phyloP scores from a whole-genome alignment of 2,113 vertebrate species.

The Agapornis roseicollis region DNA sequence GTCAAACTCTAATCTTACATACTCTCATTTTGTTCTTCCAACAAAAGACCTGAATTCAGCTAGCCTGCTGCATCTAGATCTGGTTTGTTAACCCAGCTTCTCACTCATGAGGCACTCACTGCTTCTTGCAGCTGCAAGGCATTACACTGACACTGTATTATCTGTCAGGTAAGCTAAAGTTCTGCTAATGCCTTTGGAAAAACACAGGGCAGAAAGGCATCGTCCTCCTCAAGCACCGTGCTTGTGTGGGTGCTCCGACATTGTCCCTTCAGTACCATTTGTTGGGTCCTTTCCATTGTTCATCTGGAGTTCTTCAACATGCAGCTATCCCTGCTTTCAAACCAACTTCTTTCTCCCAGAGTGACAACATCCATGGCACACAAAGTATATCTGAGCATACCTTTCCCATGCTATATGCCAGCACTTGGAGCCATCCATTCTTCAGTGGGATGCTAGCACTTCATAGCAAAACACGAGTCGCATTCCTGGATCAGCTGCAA shows the following conservation, averaged over 20 bases:
- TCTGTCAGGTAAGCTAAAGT: constrained; percentile 13
- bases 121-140: not conserved
- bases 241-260: accelerated
- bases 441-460: constrained; percentile 22
- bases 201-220: not conserved
- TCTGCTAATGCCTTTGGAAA: not conserved
- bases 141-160: not conserved
- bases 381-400: not conserved
- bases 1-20: not conserved
- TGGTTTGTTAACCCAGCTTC: not conserved
- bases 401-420: not conserved
- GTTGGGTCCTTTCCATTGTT: not conserved
- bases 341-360: not conserved
- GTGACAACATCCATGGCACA: not conserved
- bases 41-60: not conserved
- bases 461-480: not conserved
- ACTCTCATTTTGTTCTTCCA: not conserved
- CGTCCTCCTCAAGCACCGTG: accelerated
- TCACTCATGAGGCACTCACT: not conserved
- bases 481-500: not conserved
- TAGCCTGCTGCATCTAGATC: not conserved
- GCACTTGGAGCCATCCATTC: accelerated
- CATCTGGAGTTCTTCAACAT: not conserved
- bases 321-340: not conserved
- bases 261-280: accelerated